Base-by-base conservation (phyloP, 2,888 invertebrate species). In the Meganola albula region DNA sequence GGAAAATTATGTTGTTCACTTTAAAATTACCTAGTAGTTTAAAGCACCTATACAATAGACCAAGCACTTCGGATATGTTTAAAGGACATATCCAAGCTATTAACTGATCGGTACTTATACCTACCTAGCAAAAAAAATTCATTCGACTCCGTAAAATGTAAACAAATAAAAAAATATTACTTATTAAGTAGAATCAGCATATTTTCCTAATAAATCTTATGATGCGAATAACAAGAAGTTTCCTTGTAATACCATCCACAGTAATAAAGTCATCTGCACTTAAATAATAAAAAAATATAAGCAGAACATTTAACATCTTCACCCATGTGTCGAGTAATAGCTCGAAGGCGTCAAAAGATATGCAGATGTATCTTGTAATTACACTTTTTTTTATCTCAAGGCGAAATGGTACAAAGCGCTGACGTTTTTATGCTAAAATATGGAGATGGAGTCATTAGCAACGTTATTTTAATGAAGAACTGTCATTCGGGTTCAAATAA, bases 361-460 rank as follows among this genome's bases (percentile, higher is more conserved):
- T 73, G 70, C 73, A 80, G 75, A 82, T 78, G 71, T 71, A 62
- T 70, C 55, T 64, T 67, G 60, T 67, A 65, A 69, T 70, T 65
- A 67, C 56, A 58, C 48, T 59, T 62, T 67, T 66, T 66, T 69
- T 63, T 67, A 53, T 49, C 62, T 53, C 44, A 58, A 64, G 48
- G 55, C 54, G 53, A 66, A 73, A 68, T 64, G 61, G 55, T 64
- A 61, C 55, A 65, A 65, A 73, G 68, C 53, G 72, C 67, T 74
- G 74, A 79, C 71, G 65, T 73, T 67, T 77, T 76, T 72, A 84
- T 80, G 84, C 74, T 69, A 84, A 84, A 77, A 73, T 78, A 82
- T 84, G 84, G 73, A 80, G 72, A 84, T 84, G 63, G 66, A 68
- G 73, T 73, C 80, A 79, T 84, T 83, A 80, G 71, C 71, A 75